Evolutionary conservation across 2,888 invertebrate species (phyloP).

Genomic region (Gymnosoma rotundatum): DNA sequence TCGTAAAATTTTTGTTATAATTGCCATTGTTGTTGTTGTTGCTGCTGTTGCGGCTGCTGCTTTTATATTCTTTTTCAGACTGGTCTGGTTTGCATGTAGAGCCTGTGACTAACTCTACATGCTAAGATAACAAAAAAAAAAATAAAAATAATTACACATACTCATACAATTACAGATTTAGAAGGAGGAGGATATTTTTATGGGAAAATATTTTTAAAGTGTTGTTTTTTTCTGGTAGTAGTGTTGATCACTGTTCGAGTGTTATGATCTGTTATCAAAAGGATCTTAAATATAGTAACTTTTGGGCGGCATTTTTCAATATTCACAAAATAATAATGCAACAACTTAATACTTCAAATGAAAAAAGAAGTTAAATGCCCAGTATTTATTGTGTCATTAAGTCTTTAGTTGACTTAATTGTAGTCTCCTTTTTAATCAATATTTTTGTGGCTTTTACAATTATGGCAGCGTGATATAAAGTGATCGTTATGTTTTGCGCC

Average conservation of each 20-base stretch:
- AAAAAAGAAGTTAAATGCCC: constrained; percentile 25
- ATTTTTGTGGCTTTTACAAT: constrained; percentile 43
- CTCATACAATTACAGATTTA: not conserved
- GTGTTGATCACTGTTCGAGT: not conserved
- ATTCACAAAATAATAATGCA: constrained; percentile 47
- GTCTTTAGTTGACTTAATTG: constrained; percentile 57
- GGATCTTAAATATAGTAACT: constrained; percentile 59
- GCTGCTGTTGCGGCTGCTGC: constrained; percentile 1
- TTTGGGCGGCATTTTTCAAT: constrained; percentile 56
- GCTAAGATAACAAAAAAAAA: constrained; percentile 39
- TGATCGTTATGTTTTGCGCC: constrained; percentile 5
- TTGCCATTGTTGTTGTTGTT: not conserved
- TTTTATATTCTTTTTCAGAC: constrained; percentile 52
- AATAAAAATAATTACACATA: not conserved
- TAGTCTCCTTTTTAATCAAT: constrained; percentile 51
- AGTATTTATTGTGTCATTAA: constrained; percentile 61
- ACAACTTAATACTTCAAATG: constrained; percentile 60
- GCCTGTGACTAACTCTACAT: constrained; percentile 49
- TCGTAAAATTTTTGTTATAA: constrained; percentile 38
- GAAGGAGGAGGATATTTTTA: constrained; percentile 55
- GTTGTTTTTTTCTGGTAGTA: not conserved
- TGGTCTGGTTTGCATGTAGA: constrained; percentile 57
- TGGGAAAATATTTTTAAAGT: constrained; percentile 58
- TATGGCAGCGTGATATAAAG: not conserved
- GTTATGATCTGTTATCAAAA: constrained; percentile 52